Evolutionary conservation across 1,140 invertebrate species (phyloP), one percentile per base, ranked within the genome.

Genomic region (Oedothorax gibbosus): DNA sequence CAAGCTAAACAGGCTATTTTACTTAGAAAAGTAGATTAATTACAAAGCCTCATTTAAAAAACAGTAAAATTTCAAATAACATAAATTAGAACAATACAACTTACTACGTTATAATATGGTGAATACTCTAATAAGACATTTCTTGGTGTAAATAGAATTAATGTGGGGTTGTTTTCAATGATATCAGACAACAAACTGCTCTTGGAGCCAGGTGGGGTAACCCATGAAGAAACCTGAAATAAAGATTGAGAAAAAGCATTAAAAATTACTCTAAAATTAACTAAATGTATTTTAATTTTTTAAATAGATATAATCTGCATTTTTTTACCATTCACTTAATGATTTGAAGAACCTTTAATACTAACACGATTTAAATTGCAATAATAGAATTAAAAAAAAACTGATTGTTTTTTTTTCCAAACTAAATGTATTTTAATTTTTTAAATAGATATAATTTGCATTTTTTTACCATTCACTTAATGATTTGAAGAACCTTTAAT

Each of bases 111-210:
- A 73, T 87, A 88, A 86, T 89, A 88, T 10, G 88, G 88, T 68
- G 88, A 88, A 54, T 87, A 77, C 50, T 79, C 66, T 77, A 87
- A 75, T n/a, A 90, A 76, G 66, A 88, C 87, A 87, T 88, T 88
- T 56, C 88, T 57, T 12, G 88, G 88, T 60, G 89, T 89, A 86
- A 90, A 90, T 64, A 90, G 77, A 76, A 91, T 78, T 20, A 90
- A 50, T 11, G 89, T 87, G 11, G 90, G 88, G 68, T 87, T 87
- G 68, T 76, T 88, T 71, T 85, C 86, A 1, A 91, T 87, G 60
- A 88, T 87, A 15, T 77, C 78, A 9, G 89, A 89, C 11, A 91
- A 73, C 10, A 80, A 49, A 7, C 86, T 86, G 82, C 89, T 90
- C 86, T 91, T 91, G 10, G 88, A 56, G 35, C 90, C 89, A 35